Percentiles rank a stretch among this genome's conserved stretches.
phyloP scores from a whole-genome alignment of 2,888 invertebrate genomes.

The Clivina fossor region DNA sequence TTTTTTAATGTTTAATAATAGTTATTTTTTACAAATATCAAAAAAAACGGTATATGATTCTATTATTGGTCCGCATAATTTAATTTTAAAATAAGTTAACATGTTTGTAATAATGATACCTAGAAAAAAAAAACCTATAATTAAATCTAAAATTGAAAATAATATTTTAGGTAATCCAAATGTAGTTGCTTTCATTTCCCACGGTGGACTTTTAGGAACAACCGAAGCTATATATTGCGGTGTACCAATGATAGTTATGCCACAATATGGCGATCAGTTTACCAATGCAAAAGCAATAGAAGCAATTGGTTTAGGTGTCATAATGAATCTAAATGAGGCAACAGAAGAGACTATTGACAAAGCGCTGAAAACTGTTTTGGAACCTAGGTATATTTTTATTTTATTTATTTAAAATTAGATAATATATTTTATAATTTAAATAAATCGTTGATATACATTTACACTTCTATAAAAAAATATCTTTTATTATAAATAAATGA shows the following conservation, averaged over 20 bases:
- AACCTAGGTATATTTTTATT: constrained; percentile 57
- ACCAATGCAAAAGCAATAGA: constrained; percentile 64
- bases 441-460: not conserved
- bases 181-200: constrained; percentile 66
- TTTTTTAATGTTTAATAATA: too few species aligned
- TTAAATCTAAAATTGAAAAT: not conserved
- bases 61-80: too few species aligned
- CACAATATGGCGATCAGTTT: constrained; percentile 71
- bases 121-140: too few species aligned
- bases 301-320: constrained; percentile 62
- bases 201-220: constrained; percentile 68
- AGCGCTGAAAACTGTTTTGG: constrained; percentile 60
- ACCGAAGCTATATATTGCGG: constrained; percentile 69
- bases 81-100: too few species aligned
- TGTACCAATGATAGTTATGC: constrained; percentile 66
- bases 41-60: too few species aligned
- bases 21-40: too few species aligned
- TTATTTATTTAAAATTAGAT: too few species aligned
- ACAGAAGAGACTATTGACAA: constrained; percentile 59
- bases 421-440: too few species aligned
- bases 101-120: too few species aligned
- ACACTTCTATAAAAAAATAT: not conserved
- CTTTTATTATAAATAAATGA: too few species aligned
- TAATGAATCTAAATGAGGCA: constrained; percentile 60
- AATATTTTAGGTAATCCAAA: constrained; percentile 64